Conservation (phyloP, 2,113 vertebrate species). For the Grammomys dolichurus region DNA sequence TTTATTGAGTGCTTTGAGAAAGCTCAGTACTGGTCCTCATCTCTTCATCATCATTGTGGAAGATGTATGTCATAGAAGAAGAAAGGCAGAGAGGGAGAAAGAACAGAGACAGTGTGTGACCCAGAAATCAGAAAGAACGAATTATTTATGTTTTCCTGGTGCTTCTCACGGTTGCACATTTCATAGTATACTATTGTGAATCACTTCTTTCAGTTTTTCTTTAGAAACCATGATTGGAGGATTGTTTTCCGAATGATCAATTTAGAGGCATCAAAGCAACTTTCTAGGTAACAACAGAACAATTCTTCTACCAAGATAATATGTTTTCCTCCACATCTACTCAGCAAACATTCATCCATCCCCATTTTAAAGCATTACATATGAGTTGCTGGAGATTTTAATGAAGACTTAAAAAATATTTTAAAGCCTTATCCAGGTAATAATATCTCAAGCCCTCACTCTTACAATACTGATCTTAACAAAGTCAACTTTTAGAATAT, state of each 20-base stretch:
- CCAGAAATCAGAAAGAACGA: neutral
- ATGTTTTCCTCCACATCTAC: slow-evolving; percentile 53
- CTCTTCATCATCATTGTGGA: neutral
- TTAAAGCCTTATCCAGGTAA: neutral
- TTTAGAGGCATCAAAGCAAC: neutral
- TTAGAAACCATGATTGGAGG: neutral
- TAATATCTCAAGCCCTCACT: neutral
- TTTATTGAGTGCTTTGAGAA: neutral
- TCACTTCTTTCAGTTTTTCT: neutral
- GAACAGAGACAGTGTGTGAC: neutral
- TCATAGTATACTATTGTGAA: neutral
- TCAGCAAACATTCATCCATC: slow-evolving; percentile 28
- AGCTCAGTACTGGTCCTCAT: neutral
- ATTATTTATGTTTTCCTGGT: neutral
- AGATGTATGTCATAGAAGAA: neutral
- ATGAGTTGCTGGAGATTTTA: neutral
- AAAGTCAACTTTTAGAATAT: slow-evolving; percentile 58
- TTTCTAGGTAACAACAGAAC: neutral
- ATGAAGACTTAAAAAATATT: slow-evolving; percentile 24
- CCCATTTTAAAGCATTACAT: neutral
- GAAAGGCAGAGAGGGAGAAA: neutral
- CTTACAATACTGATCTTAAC: slow-evolving; percentile 49
- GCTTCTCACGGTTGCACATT: neutral
- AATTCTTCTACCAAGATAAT: neutral
- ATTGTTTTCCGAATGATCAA: neutral